phyloP scores from a whole-genome alignment of 1,140 invertebrate species.

The Amyelois transitella region DNA sequence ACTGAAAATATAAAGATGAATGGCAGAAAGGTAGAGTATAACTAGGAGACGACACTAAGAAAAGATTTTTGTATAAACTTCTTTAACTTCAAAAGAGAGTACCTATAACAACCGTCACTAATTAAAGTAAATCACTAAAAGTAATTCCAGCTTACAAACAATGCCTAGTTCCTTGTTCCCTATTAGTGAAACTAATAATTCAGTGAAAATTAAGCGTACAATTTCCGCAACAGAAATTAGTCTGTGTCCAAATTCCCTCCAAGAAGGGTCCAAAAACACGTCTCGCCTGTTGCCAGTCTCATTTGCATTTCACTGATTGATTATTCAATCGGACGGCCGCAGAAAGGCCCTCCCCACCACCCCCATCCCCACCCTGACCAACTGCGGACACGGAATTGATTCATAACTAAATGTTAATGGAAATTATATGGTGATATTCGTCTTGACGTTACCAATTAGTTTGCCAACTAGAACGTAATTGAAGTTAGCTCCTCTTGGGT shows the following conservation, averaged over 20 bases:
- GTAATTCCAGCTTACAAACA: too few relatives aligned
- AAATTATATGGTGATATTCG: slow-evolving; percentile 32
- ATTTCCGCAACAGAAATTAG: not conserved
- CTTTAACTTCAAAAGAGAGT: too few relatives aligned
- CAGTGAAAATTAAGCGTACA: not conserved
- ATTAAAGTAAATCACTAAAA: too few relatives aligned
- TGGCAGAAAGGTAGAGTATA: not conserved
- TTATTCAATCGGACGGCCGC: slow-evolving; percentile 55
- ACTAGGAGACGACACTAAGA: too few relatives aligned
- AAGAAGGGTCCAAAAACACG: slow-evolving; percentile 27
- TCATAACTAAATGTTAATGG: slow-evolving; percentile 50
- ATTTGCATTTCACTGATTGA: slow-evolving; percentile 68
- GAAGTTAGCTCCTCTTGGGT: not conserved
- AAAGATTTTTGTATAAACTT: too few relatives aligned
- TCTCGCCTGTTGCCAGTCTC: slow-evolving; percentile 48
- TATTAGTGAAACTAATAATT: too few relatives aligned
- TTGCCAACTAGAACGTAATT: not conserved
- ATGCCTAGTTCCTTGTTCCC: too few relatives aligned
- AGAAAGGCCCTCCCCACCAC: slow-evolving; percentile 11
- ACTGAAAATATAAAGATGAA: not conserved
- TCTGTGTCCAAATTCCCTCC: slow-evolving; percentile 8
- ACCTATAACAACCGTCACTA: too few relatives aligned
- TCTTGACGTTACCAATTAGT: slow-evolving; percentile 2
- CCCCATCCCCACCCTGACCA: slow-evolving; percentile 15
- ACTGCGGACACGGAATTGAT: slow-evolving; percentile 35